Evolutionary conservation across 2,797 vertebrate species (phyloP).

Genomic region (Liparis tanakae): DNA sequence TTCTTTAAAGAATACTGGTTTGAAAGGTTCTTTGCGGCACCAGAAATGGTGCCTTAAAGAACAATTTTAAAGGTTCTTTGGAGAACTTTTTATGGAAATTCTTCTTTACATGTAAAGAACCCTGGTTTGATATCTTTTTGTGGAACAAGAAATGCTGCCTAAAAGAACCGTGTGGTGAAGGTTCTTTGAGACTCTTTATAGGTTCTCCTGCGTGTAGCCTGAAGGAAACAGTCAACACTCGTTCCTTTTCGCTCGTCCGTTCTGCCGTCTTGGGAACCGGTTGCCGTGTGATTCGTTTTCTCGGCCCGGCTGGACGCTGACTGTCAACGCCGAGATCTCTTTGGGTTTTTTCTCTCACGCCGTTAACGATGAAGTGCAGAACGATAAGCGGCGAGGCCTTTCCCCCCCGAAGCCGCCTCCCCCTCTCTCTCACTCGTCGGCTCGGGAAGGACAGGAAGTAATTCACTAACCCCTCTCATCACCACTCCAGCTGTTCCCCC

Average conservation of each 20-base stretch:
- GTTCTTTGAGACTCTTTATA: too few relatives aligned
- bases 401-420: conserved; percentile 27
- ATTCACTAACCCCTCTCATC: conserved; percentile 71
- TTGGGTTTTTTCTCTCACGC: background rate
- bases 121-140: too few relatives aligned
- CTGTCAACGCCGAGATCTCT: background rate
- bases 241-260: background rate
- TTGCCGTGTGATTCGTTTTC: background rate
- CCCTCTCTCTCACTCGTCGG: conserved; percentile 59
- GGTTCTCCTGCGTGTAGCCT: too few relatives aligned
- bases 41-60: too few relatives aligned
- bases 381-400: background rate
- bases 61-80: too few relatives aligned
- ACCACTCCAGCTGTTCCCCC: conserved; percentile 61
- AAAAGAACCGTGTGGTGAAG: too few relatives aligned
- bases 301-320: background rate
- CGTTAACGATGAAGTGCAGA: background rate
- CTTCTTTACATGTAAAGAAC: too few relatives aligned
- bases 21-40: too few relatives aligned
- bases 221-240: background rate
- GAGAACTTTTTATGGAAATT: too few relatives aligned
- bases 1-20: too few relatives aligned
- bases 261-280: background rate
- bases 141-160: too few relatives aligned
- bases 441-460: conserved; percentile 66